Conservation (phyloP, 64 coral and sea anemone species). For the Dendronephthya gigantea region DNA sequence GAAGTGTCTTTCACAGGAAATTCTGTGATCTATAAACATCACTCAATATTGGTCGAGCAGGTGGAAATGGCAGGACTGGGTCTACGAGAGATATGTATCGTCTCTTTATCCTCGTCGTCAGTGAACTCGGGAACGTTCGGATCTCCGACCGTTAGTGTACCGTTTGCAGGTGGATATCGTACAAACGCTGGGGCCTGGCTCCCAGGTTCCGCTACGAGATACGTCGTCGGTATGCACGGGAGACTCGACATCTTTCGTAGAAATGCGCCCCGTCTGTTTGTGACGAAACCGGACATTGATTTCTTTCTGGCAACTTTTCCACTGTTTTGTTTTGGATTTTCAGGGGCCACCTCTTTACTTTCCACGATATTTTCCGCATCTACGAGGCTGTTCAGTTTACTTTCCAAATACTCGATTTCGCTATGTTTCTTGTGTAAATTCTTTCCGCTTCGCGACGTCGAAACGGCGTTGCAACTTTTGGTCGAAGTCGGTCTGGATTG, state of each 20-base stretch:
- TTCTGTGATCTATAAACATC: no score
- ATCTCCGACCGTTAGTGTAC: conserved; percentile 27
- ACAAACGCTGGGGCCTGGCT: conserved; percentile 69
- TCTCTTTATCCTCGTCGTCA: conserved; percentile 90
- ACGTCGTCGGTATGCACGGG: conserved; percentile 91
- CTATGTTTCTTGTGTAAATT: neutral
- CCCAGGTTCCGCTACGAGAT: conserved; percentile 80
- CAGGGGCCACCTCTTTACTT: neutral
- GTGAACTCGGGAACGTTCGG: conserved; percentile 51
- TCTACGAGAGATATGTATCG: conserved; percentile 84
- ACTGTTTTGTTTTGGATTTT: neutral
- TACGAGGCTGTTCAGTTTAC: neutral
- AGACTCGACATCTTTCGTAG: conserved; percentile 75
- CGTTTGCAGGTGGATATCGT: conserved; percentile 71
- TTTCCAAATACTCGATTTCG: neutral
- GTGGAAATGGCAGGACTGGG: conserved; percentile 57
- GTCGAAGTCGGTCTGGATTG: neutral
- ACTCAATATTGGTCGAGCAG: neutral
- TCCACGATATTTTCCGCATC: neutral
- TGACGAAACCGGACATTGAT: conserved; percentile 41
- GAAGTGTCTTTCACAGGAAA: no score
- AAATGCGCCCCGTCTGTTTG: conserved; percentile 58
- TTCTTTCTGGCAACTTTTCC: conserved; percentile 30
- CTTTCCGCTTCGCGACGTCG: neutral
- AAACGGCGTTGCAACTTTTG: neutral